Evolutionary conservation across 2,888 invertebrate species (phyloP).

Genomic region (Atherix ibis): DNA sequence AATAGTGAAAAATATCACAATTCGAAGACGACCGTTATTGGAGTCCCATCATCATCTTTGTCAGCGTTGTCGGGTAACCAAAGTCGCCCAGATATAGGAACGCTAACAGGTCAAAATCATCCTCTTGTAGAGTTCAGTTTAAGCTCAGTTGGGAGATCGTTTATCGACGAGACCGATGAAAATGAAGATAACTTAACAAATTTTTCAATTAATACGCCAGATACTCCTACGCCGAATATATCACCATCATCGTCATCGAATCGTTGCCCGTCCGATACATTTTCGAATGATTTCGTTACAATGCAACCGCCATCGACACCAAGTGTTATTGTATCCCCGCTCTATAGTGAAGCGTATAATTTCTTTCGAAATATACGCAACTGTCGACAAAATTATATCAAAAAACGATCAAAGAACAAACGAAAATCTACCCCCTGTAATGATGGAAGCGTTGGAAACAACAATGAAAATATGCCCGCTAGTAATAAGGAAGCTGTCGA

Average conservation of each 20-base stretch:
- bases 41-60: constrained; percentile 3
- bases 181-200: constrained; percentile 15
- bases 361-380: constrained; percentile 15
- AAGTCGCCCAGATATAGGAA: constrained; percentile 1
- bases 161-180: constrained; percentile 26
- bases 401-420: constrained; percentile 6
- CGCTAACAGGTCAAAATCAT: constrained; percentile 6
- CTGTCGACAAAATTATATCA: too few relatives aligned
- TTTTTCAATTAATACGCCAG: constrained; percentile 38
- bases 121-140: constrained; percentile 29
- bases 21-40: constrained; percentile 8
- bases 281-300: constrained; percentile 44
- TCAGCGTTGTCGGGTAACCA: neutral
- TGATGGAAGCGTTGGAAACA: constrained; percentile 3
- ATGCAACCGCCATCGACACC: constrained; percentile 34
- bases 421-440: constrained; percentile 3
- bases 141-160: constrained; percentile 31
- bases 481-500: constrained; percentile 1
- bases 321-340: constrained; percentile 43
- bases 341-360: constrained; percentile 18
- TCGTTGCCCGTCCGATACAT: constrained; percentile 39
- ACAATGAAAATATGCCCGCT: constrained; percentile 14
- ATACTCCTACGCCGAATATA: constrained; percentile 52
- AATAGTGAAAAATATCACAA: too few relatives aligned
- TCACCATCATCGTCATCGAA: constrained; percentile 31